Base-by-base conservation (phyloP, 2,888 invertebrate genomes). In the Lasioglossum morio region DNA sequence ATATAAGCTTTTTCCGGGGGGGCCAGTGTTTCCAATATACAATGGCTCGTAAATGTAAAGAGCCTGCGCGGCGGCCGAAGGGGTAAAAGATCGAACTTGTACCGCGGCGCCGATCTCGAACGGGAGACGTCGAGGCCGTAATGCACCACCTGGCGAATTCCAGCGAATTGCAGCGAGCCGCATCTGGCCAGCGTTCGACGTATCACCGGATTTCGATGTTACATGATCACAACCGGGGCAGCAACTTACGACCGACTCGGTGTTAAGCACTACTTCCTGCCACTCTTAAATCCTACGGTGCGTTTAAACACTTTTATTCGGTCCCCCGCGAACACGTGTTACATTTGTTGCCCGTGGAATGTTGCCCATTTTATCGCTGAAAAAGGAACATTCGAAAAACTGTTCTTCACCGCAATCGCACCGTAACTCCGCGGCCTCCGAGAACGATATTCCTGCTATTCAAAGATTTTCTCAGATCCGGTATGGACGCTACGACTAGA, bases 1-100 rank as follows among this genome's bases (percentile, higher is more conserved):
- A 89, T 90, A 89, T 90, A 89, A 88, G 85, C 84, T 82, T 81
- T 86, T 80, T 66, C 72, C 43, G n/a, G n/a, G 27, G 70, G 66
- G 30, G 60, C 12, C 63, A 57, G 40, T 76, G 77, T 88, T 79
- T 53, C 74, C 77, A 27, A 81, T 79, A 76, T 79, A 80, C 73
- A 66, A 4, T 19, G 46, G 46, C 60, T 76, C 78, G 82, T 77
- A 81, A 84, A 34, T 66, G 74, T 43, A 30, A 72, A 72, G 19
- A 2, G 40, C 53, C 12, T 7, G 27, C 14, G 53, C 1, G 66
- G 5, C 8, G 53, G 46, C 5, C 8, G 30, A 23, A 7, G 40
- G n/a, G 12, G 37, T 70, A n/a, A 82, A 57, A 57, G 30, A 48
- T 27, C 4, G 34, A 46, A 23, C 72, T 53, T 77, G 74, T 40